phyloP scores from a whole-genome alignment of 2,113 vertebrate genomes.

The Entelurus aequoreus region DNA sequence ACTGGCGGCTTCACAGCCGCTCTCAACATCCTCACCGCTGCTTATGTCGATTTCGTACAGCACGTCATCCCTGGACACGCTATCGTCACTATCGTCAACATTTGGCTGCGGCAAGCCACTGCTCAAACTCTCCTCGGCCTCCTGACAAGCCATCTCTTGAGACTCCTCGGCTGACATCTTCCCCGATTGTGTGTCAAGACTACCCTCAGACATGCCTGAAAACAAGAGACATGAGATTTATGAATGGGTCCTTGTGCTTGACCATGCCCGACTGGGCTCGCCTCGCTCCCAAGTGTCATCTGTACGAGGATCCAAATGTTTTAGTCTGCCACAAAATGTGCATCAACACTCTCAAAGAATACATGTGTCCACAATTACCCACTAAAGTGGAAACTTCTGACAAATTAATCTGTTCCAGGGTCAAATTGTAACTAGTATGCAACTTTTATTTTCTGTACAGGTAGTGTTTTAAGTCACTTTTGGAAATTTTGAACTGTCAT shows the following conservation, averaged over 20 bases:
- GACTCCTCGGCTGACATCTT: conserved; percentile 53
- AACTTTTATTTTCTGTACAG: too few relatives aligned
- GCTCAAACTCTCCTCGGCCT: conserved; percentile 44
- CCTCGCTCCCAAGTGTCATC: too few relatives aligned
- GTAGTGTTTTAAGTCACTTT: too few relatives aligned
- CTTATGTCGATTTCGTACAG: conserved; percentile 45
- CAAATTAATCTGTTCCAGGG: too few relatives aligned
- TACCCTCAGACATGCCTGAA: conserved; percentile 77
- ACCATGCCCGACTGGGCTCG: neutral
- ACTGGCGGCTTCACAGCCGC: conserved; percentile 22
- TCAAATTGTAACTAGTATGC: too few relatives aligned
- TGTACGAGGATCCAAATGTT: too few relatives aligned
- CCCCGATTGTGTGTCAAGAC: conserved; percentile 62
- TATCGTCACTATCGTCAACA: conserved; percentile 4
- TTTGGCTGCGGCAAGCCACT: conserved; percentile 34
- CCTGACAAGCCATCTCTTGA: conserved; percentile 45
- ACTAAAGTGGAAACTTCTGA: too few relatives aligned
- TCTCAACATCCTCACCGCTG: conserved; percentile 16
- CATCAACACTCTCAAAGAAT: too few relatives aligned
- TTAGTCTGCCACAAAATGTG: too few relatives aligned
- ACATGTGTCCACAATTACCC: too few relatives aligned
- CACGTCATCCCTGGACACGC: conserved; percentile 16
- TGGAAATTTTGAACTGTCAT: too few relatives aligned
- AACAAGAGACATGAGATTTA: conserved; percentile 53
- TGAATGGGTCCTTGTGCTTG: conserved; percentile 31